phyloP scores from a whole-genome alignment of 2,888 invertebrate species.

The Cerceris rybyensis region DNA sequence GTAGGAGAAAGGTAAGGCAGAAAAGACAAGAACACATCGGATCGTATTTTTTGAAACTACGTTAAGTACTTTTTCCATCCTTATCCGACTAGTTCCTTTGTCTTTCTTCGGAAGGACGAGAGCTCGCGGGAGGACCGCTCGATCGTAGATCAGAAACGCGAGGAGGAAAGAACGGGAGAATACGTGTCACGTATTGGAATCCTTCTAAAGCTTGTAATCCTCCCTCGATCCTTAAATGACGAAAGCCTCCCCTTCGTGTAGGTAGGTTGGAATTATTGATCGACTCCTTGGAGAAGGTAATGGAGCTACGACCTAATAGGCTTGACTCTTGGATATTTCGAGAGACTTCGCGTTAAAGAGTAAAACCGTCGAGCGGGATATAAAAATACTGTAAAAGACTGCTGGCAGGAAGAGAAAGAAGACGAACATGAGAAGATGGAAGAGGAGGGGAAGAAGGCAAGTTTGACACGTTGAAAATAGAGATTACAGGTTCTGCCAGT shows the following conservation, averaged over 20 bases:
- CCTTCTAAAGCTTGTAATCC: slow-evolving; percentile 36
- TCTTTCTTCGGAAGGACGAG: background rate
- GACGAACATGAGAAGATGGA: background rate
- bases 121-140: background rate
- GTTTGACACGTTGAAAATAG: no score
- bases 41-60: no score
- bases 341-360: background rate
- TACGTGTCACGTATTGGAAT: slow-evolving; percentile 4
- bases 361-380: background rate
- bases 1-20: no score
- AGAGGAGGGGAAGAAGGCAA: no score
- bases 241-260: slow-evolving; percentile 11
- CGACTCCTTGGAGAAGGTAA: slow-evolving; percentile 14
- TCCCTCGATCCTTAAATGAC: slow-evolving; percentile 23
- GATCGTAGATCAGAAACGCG: slow-evolving; percentile 2
- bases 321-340: slow-evolving; percentile 21
- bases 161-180: slow-evolving; percentile 2
- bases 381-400: background rate
- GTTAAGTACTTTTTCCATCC: no score
- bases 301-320: slow-evolving; percentile 31
- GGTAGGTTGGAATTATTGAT: slow-evolving; percentile 28
- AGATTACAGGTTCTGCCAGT: background rate
- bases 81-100: no score
- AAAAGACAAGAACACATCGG: no score
- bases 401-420: background rate